phyloP scores from a whole-genome alignment of 2,888 invertebrate genomes.

The Apodemia mormo region DNA sequence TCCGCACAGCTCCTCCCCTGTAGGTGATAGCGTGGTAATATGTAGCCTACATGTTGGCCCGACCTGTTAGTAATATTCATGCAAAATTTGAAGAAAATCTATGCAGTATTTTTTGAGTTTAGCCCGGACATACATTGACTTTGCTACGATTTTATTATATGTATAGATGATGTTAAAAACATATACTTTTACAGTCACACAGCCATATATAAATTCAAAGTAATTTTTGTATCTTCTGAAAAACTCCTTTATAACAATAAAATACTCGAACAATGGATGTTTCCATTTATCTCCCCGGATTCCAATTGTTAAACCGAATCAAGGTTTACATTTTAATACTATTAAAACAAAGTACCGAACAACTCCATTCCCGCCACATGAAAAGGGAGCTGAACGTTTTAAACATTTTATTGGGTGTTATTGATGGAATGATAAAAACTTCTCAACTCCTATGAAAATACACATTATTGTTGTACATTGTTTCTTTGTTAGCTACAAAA shows the following conservation, averaged over 20 bases:
- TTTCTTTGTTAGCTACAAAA: no score
- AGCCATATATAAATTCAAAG: neutral
- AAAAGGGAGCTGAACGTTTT: conserved; percentile 2
- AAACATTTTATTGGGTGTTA: conserved; percentile 1
- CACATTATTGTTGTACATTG: neutral
- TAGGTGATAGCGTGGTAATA: no score
- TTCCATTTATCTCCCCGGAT: conserved; percentile 21
- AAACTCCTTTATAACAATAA: conserved; percentile 19
- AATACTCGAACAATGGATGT: conserved; percentile 22
- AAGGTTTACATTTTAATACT: conserved; percentile 22
- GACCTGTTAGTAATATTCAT: no score
- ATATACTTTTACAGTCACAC: neutral
- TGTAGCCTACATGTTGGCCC: no score
- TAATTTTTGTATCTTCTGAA: neutral
- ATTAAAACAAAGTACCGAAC: conserved; percentile 21
- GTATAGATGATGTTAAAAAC: no score
- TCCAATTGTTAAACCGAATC: conserved; percentile 22
- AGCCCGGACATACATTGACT: no score
- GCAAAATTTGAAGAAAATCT: no score
- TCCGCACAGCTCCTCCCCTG: no score
- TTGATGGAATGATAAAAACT: conserved; percentile 5
- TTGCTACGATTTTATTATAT: no score
- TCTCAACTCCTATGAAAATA: neutral
- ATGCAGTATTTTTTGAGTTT: no score
- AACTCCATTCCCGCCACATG: conserved; percentile 15